These are phyloP conservation scores for Homarus americanus DNA, from an alignment of 1,140 invertebrate genomes.

Conservation along the genomic window DNA sequence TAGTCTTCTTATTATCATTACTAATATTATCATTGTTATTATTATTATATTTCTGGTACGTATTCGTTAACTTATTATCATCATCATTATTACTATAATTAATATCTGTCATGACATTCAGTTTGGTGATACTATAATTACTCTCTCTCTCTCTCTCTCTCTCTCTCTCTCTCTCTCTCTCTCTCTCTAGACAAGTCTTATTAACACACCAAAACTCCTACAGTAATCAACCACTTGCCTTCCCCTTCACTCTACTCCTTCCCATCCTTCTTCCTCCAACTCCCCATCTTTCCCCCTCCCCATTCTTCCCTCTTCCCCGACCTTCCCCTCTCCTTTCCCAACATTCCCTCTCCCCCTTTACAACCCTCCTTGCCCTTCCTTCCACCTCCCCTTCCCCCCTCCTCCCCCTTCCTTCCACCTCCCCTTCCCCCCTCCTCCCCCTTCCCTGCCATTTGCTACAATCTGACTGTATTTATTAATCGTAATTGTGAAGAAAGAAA, in stretches of 20 bases:
- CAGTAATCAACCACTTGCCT: background rate
- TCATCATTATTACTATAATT: too few species aligned
- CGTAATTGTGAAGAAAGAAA: too few species aligned
- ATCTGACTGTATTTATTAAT: too few species aligned
- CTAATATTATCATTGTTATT: too few species aligned
- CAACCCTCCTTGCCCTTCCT: too few species aligned
- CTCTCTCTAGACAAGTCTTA: background rate
- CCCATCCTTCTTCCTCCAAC: background rate
- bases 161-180: background rate
- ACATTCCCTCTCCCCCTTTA: background rate
- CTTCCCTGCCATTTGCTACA: too few species aligned
- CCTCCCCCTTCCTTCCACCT: background rate
- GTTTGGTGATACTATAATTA: too few species aligned
- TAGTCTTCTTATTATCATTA: too few species aligned
- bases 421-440: background rate
- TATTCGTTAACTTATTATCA: too few species aligned
- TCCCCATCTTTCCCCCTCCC: background rate
- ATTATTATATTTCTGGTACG: too few species aligned
- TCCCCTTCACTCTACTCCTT: too few species aligned
- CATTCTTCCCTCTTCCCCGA: background rate
- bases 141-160: conserved; percentile 2
- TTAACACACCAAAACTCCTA: background rate
- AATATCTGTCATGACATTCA: too few species aligned
- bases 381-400: background rate
- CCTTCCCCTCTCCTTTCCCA: background rate